These are phyloP conservation scores for Echeneis naucrates DNA, from an alignment of 2,797 vertebrate species.

Conservation along the genomic window DNA sequence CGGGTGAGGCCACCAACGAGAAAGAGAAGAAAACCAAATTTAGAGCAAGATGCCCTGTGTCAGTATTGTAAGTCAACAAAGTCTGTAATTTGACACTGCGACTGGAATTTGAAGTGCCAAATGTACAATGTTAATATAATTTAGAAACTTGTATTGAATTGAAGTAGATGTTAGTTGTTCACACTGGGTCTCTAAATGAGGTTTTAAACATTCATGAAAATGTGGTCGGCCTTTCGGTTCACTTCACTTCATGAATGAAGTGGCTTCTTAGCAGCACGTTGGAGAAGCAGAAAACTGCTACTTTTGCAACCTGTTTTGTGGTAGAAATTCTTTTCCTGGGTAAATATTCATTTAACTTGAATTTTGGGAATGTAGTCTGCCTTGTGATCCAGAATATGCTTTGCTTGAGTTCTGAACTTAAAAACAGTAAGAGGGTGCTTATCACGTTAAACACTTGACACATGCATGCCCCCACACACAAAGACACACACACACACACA, in stretches of 20 bases:
- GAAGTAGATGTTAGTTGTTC: too few species aligned
- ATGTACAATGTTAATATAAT: neutral
- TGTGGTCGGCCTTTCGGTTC: conserved; percentile 4
- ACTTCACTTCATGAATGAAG: conserved; percentile 19
- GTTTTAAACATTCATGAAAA: conserved; percentile 5
- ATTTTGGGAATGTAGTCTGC: conserved; percentile 18
- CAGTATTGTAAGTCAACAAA: neutral
- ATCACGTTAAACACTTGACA: conserved; percentile 16
- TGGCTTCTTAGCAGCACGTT: conserved; percentile 15
- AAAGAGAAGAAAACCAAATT: conserved; percentile 3
- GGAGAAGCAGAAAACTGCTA: conserved; percentile 31
- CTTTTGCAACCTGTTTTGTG: conserved; percentile 19
- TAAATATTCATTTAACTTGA: conserved; percentile 28
- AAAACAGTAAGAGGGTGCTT: conserved; percentile 32
- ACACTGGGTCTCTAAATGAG: neutral
- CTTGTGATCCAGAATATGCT: conserved; percentile 37
- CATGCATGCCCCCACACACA: too few species aligned
- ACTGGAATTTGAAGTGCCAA: neutral
- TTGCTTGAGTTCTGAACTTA: conserved; percentile 25
- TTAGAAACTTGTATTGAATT: neutral
- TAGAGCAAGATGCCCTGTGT: neutral
- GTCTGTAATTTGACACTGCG: neutral
- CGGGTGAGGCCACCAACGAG: conserved; percentile 3
- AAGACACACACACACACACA: neutral
- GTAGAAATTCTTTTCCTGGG: conserved; percentile 13